Evolutionary conservation across 2,797 vertebrate species (phyloP).

Genomic region (Labroides dimidiatus): DNA sequence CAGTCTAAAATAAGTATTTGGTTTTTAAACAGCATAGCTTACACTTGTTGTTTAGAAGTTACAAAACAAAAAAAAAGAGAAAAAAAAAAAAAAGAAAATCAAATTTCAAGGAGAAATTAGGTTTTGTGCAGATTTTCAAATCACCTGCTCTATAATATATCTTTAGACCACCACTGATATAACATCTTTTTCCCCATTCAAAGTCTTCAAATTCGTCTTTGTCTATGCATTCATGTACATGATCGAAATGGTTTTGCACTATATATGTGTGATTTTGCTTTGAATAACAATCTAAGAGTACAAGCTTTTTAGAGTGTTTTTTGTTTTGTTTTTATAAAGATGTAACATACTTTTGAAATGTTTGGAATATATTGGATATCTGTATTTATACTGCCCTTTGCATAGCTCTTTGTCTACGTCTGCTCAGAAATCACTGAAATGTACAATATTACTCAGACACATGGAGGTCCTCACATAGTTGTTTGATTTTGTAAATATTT

Average conservation of each 20-base stretch:
- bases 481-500: conserved; percentile 37
- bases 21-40: neutral
- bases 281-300: conserved; percentile 6
- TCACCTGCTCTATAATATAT: conserved; percentile 8
- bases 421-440: conserved; percentile 25
- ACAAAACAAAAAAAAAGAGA: too few species aligned
- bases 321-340: conserved; percentile 21
- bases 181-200: neutral
- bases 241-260: conserved; percentile 42
- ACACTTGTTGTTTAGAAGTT: neutral
- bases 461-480: conserved; percentile 5
- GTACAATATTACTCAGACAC: neutral
- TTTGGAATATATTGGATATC: conserved; percentile 48
- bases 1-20: neutral
- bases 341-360: conserved; percentile 51
- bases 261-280: conserved; percentile 32
- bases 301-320: conserved; percentile 50
- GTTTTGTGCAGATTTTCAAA: conserved; percentile 4
- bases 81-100: neutral
- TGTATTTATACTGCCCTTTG: conserved; percentile 34
- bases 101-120: neutral
- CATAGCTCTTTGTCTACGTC: conserved; percentile 31
- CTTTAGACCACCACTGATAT: neutral
- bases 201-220: neutral
- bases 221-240: neutral